Evolutionary conservation across 2,888 invertebrate species (phyloP).

Genomic region (Athalia cordata): DNA sequence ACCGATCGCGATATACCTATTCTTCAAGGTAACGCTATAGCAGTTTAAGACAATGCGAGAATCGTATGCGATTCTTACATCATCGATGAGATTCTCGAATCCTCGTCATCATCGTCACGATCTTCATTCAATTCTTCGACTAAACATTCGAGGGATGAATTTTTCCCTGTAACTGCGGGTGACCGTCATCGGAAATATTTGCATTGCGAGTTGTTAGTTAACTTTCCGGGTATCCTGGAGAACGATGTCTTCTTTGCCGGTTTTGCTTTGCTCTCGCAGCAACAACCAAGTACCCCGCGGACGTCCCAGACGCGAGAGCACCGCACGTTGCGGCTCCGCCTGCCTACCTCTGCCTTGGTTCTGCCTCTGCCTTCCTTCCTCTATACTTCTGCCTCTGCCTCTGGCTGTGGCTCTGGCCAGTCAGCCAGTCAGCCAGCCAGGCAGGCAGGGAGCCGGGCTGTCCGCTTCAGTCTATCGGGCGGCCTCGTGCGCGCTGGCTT

Average conservation of each 20-base stretch:
- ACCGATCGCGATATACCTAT: too few relatives aligned
- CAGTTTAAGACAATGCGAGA: too few relatives aligned
- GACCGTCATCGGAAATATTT: too few relatives aligned
- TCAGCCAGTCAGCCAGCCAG: conserved; percentile 32
- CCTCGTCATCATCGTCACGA: too few relatives aligned
- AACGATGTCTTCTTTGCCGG: neutral
- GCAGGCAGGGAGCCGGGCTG: conserved; percentile 27
- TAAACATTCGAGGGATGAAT: too few relatives aligned
- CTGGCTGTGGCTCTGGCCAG: conserved; percentile 37
- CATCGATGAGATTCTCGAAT: too few relatives aligned
- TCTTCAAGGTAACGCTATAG: too few relatives aligned
- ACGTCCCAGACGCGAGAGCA: conserved; percentile 27
- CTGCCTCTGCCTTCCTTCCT: conserved; percentile 51
- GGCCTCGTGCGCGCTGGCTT: conserved; percentile 61
- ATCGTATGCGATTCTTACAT: too few relatives aligned
- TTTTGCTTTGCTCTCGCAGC: conserved; percentile 1
- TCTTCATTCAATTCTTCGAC: too few relatives aligned
- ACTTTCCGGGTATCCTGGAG: too few relatives aligned
- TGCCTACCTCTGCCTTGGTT: conserved; percentile 53
- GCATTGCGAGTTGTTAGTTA: too few relatives aligned
- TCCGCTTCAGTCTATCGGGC: conserved; percentile 59
- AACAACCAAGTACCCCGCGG: conserved; percentile 21
- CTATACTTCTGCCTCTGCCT: conserved; percentile 49
- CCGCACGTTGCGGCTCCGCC: conserved; percentile 43
- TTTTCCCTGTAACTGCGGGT: too few relatives aligned